A percentile compares a stretch with the other conserved stretches of the same genome.
Evolutionary conservation across 2,888 invertebrate species (phyloP).

Genomic region (Megastigmus dorsalis): DNA sequence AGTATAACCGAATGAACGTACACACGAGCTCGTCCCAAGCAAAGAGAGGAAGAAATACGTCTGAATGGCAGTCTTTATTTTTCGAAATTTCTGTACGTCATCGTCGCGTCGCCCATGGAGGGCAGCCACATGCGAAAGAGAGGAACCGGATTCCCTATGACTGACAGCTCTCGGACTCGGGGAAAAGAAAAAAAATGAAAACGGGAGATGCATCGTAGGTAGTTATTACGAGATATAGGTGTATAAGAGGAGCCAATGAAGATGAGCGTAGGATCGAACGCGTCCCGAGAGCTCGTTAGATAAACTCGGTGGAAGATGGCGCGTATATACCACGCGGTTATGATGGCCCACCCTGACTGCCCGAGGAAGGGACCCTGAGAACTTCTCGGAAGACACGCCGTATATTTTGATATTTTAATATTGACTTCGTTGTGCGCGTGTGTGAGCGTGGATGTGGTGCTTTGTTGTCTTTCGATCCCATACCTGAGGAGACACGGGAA

Average conservation of each 20-base stretch:
- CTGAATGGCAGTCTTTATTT: slow-evolving; percentile 41
- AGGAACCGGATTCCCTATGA: slow-evolving; percentile 17
- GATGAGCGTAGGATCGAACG: not conserved
- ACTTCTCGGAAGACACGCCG: slow-evolving; percentile 1
- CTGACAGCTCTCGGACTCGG: slow-evolving; percentile 38
- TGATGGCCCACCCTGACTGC: not conserved
- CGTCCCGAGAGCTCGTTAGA: not conserved
- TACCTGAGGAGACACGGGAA: too few relatives aligned
- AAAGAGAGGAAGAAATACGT: too few relatives aligned
- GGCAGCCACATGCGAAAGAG: not conserved
- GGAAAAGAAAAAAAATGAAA: slow-evolving; percentile 3
- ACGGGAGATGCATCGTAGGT: not conserved
- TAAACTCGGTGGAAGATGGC: slow-evolving; percentile 11
- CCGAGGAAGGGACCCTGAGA: not conserved
- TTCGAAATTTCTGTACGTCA: slow-evolving; percentile 29
- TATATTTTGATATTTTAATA: not conserved
- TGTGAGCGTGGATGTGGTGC: too few relatives aligned
- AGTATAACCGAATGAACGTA: too few relatives aligned
- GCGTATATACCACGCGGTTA: too few relatives aligned
- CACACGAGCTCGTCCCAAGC: too few relatives aligned
- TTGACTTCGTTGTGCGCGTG: slow-evolving; percentile 3
- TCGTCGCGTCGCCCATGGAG: not conserved
- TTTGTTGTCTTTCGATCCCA: not conserved
- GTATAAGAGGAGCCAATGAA: slow-evolving; percentile 26
- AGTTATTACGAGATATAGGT: slow-evolving; percentile 25